Evolutionary conservation across 37 sponge, comb jelly and placozoan species (phyloP), one percentile per base, ranked within the genome.

Genomic region (Ianthella basta): DNA sequence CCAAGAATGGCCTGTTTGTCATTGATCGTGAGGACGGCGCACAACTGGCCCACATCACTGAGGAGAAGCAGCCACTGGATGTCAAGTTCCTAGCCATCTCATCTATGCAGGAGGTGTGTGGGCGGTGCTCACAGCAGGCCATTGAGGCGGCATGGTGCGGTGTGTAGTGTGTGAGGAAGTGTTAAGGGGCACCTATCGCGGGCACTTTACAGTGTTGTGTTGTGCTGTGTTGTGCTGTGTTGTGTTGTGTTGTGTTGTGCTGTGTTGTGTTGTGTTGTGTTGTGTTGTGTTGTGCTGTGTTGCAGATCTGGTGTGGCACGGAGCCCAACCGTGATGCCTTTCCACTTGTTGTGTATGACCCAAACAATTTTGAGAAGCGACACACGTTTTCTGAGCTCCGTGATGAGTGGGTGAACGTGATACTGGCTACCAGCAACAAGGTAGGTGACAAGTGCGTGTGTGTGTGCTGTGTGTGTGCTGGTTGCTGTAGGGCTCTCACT

Each of bases 241-340:
- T 79, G 1, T 25, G 57, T 18, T 39, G 55, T 79, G 12, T 40
- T 21, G 24, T 40, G 18, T 44, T 79, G 1, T 25, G 57, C 55
- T 39, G 55, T 79, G 12, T 40, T 21, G 24, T 40, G 18, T 44
- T 5, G 4, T 4, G 50, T 44, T 29, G 27, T 29, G 27, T 29
- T 27, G 27, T 27, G 27, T 39, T 5, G 10, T 30, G 23, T 14
- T 79, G 1, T 25, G 57, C 55, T 39, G 55, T 79, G 12, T 40
- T 21, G 29, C 64, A 92, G 93, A 73, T 92, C 0, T 92, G 93
- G 93, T 92, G 93, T 75, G 86, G 89, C 36, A 84, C 82, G 27
- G 55, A 87, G 73, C 79, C 73, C 38, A 59, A 66, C 12, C 89
- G 80, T 64, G 69, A 77, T 0, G 53, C 84, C 0, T 72, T 12